Evolutionary conservation across 1,140 invertebrate genomes (phyloP), one percentile per base, ranked within the genome.

Genomic region (Caenorhabditis remanei): DNA sequence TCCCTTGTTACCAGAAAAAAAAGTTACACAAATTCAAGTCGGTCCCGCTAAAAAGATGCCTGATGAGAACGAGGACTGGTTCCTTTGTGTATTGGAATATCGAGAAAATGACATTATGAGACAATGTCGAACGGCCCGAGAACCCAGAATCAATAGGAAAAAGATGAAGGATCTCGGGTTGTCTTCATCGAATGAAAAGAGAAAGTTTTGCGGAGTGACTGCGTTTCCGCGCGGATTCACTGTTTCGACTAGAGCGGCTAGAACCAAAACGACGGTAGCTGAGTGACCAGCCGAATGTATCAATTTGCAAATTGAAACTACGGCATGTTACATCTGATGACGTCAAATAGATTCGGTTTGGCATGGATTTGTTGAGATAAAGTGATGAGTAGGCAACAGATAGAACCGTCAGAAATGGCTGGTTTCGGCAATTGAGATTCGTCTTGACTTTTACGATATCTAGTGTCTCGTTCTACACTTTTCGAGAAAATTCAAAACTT

Each of bases 181-280:
- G n/a, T 32, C 65, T 71, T 71, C 65, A 46, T 24, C n/a, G 14
- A 79, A 43, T 53, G 71, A 79, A 79, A 50, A 79, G 46, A 19
- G 71, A 79, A 79, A 79, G 71, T 79, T 11, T 63, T 46, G 16
- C 71, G 11, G 71, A 50, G 46, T 32, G 71, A 50, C 71, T 50
- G 43, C 67, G 71, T 79, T 79, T 79, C 71, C 71, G 71, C 71
- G 71, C 71, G 71, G 71, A 79, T 48, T 46, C 71, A 79, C 71
- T 79, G 71, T 79, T 50, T 71, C 71, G 21, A 46, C 71, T 79
- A 79, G 43, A 79, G 50, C 5, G 32, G 14, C 24, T 24, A 11
- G 19, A 32, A 19, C 21, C 55, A 1, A 19, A 7, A 7, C 14
- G 55, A 58, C 55, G n/a, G 55, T 32, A 32, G 32, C 32, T 11